A percentile compares a stretch with the other conserved stretches of the same genome.
These are phyloP conservation scores for Conomelus anceps DNA, from an alignment of 2,888 invertebrate genomes.

Conservation along the genomic window DNA sequence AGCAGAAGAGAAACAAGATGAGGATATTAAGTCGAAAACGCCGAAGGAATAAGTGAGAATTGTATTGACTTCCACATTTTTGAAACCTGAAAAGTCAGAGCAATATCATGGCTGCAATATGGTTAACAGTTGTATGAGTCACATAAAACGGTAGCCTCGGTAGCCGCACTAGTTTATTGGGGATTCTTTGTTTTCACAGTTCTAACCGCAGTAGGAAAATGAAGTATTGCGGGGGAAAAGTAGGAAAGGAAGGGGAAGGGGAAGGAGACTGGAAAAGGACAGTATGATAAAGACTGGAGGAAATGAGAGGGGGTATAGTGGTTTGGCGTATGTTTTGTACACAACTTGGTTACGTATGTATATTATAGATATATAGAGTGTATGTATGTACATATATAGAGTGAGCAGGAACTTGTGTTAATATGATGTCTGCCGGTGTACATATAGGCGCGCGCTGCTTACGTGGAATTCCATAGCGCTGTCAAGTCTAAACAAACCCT, in stretches of 20 bases:
- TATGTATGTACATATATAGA: neutral
- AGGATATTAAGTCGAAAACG: too few relatives aligned
- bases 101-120: neutral
- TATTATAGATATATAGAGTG: neutral
- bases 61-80: too few relatives aligned
- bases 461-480: neutral
- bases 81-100: neutral
- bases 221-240: too few relatives aligned
- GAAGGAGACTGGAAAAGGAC: neutral
- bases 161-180: neutral
- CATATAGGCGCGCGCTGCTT: too few relatives aligned
- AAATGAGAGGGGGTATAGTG: neutral
- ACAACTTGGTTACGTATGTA: neutral
- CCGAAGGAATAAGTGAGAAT: too few relatives aligned
- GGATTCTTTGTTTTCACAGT: neutral
- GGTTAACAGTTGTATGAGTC: neutral
- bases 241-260: too few relatives aligned
- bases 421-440: neutral
- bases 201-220: neutral
- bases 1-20: too few relatives aligned
- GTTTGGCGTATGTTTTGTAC: neutral
- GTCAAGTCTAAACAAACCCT: neutral
- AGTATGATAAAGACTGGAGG: neutral
- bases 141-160: neutral
- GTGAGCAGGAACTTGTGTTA: neutral